Base-by-base conservation (phyloP, 92 coral and sea anemone genomes). In the Desmophyllum pertusum region DNA sequence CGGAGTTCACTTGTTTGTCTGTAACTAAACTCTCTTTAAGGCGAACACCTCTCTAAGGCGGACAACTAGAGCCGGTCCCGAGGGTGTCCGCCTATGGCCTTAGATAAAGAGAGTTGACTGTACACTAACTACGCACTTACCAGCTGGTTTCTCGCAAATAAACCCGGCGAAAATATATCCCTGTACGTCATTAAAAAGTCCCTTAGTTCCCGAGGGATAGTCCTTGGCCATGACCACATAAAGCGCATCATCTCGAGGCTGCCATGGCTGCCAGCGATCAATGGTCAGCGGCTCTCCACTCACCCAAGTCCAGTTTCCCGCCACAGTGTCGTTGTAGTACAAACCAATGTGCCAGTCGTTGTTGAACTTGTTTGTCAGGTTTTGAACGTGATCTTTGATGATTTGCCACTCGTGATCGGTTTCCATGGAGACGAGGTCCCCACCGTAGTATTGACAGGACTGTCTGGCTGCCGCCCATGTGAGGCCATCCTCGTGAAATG, bases 351-450 rank as follows among this genome's bases (percentile, higher is more conserved):
- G 89, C 93, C 93, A 89, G 55, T 85, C 87, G 33, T 89, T 39
- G 67, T 61, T 48, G 71, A 85, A 85, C 79, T 35, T 51, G 90
- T 89, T 89, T 68, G 87, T 80, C 84, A 81, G 41, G 85, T 89
- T 81, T 70, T 89, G 90, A 21, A 89, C 70, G 45, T 85, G 81
- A 48, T 69, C 79, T 42, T 59, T 85, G 4, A 89, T 61, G 70
- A 80, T 73, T 48, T 81, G 72, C 93, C 90, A 89, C 37, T 89
- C 90, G 11, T 76, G 80, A 21, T 73, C 75, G 25, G 93, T 89
- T 81, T 89, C 90, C 70, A 89, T 75, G 77, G 93, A 85, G 37
- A 89, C 93, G 61, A 89, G 78, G 62, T 89, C 90, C 18, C 90
- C 93, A 25, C 79, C 63, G 79, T 74, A 21, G 13, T 70, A 42